A percentile compares a stretch with the other conserved stretches of the same genome.
Conservation (phyloP, 1,140 invertebrate genomes). For the Doryteuthis pealeii region DNA sequence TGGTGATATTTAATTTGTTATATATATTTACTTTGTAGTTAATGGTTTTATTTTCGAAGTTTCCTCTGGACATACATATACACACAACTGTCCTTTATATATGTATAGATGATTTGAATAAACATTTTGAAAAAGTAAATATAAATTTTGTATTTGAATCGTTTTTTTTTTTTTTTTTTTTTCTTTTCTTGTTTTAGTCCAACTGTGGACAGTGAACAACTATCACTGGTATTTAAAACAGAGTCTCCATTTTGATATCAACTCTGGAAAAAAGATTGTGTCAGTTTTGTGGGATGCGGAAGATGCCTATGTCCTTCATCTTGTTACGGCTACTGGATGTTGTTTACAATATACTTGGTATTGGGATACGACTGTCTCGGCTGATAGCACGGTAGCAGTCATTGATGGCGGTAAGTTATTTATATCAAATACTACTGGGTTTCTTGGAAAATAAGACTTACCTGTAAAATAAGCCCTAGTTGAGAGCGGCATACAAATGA, state of each 20-base stretch:
- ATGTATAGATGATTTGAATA: too few relatives aligned
- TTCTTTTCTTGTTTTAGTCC: constrained; percentile 59
- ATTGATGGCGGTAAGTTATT: constrained; percentile 71
- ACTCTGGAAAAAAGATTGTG: constrained; percentile 59
- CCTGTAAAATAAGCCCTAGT: too few relatives aligned
- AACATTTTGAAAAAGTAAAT: too few relatives aligned
- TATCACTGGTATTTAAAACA: constrained; percentile 92
- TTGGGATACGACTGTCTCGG: constrained; percentile 63
- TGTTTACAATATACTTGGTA: constrained; percentile 68
- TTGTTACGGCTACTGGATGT: constrained; percentile 64
- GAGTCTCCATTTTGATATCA: constrained; percentile 63
- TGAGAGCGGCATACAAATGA: too few relatives aligned
- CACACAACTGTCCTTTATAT: too few relatives aligned
- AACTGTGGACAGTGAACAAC: constrained; percentile 81
- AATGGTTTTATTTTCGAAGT: too few relatives aligned
- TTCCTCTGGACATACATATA: too few relatives aligned
- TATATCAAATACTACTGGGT: too few relatives aligned
- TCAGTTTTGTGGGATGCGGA: constrained; percentile 67
- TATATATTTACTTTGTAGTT: too few relatives aligned
- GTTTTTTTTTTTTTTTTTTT: constrained; percentile 5
- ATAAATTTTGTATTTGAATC: too few relatives aligned
- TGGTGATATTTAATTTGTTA: too few relatives aligned
- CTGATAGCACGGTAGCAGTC: constrained; percentile 68
- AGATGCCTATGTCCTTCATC: constrained; percentile 66
- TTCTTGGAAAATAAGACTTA: too few relatives aligned